These are phyloP conservation scores for Zophobas morio DNA, from an alignment of 1,140 invertebrate genomes.

Conservation along the genomic window DNA sequence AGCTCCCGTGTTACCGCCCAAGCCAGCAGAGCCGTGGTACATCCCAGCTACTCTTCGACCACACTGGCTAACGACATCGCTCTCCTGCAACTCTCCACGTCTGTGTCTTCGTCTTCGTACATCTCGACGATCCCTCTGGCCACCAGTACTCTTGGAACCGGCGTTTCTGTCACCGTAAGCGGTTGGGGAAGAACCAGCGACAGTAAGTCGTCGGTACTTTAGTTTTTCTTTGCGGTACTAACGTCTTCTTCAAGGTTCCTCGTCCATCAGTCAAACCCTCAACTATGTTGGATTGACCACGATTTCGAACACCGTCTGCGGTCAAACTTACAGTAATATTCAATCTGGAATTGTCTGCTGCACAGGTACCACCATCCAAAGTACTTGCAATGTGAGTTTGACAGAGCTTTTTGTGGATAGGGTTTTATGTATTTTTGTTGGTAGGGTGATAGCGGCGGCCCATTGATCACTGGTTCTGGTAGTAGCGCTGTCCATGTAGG, in stretches of 20 bases:
- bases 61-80: slow-evolving; percentile 22
- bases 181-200: slow-evolving; percentile 25
- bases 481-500: slow-evolving; percentile 24
- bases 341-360: slow-evolving; percentile 19
- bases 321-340: slow-evolving; percentile 17
- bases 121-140: slow-evolving; percentile 7
- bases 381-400: slow-evolving; percentile 33
- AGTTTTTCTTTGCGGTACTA: not conserved
- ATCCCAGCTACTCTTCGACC: not conserved
- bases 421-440: not conserved
- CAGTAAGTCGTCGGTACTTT: not conserved
- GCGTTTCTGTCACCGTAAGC: slow-evolving; percentile 26
- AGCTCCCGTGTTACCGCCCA: not conserved
- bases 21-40: not conserved
- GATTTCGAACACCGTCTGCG: slow-evolving; percentile 10
- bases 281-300: slow-evolving; percentile 36
- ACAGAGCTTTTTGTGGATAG: not conserved
- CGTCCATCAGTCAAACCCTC: slow-evolving; percentile 6
- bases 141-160: slow-evolving; percentile 4
- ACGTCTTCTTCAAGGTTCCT: not conserved
- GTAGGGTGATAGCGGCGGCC: slow-evolving; percentile 36
- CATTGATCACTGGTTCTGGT: slow-evolving; percentile 27
- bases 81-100: slow-evolving; percentile 1
- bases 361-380: slow-evolving; percentile 17
- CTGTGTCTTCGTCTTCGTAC: not conserved